These are phyloP conservation scores for Drosophila subquinaria DNA, from an alignment of 2,888 invertebrate genomes.

Conservation along the genomic window DNA sequence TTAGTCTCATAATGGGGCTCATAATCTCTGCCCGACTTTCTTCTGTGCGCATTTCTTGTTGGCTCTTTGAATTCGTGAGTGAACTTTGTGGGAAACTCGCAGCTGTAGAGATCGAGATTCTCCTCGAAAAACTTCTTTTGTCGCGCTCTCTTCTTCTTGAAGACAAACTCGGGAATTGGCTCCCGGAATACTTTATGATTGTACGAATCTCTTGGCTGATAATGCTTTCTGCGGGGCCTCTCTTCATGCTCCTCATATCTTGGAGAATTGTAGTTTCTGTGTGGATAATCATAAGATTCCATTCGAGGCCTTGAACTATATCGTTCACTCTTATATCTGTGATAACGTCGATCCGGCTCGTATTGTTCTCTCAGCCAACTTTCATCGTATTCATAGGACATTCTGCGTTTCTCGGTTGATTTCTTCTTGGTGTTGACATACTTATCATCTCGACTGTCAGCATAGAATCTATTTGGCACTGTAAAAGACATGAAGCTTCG, in stretches of 20 bases:
- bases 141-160: neutral
- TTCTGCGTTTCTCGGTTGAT: neutral
- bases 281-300: constrained; percentile 7
- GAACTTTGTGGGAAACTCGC: neutral
- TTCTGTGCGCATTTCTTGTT: neutral
- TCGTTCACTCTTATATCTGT: neutral
- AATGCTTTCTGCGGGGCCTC: neutral
- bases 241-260: neutral
- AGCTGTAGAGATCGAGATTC: neutral
- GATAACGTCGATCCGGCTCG: constrained; percentile 1
- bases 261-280: neutral
- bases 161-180: neutral
- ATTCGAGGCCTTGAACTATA: neutral
- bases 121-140: neutral
- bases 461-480: constrained; percentile 52
- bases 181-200: neutral
- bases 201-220: neutral
- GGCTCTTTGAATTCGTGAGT: neutral
- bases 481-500: constrained; percentile 24
- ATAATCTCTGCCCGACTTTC: constrained; percentile 15
- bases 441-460: constrained; percentile 7
- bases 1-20: neutral
- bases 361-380: neutral
- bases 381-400: neutral
- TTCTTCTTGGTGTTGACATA: neutral